Conservation (phyloP, 1,140 invertebrate genomes). For the Ephestia elutella region DNA sequence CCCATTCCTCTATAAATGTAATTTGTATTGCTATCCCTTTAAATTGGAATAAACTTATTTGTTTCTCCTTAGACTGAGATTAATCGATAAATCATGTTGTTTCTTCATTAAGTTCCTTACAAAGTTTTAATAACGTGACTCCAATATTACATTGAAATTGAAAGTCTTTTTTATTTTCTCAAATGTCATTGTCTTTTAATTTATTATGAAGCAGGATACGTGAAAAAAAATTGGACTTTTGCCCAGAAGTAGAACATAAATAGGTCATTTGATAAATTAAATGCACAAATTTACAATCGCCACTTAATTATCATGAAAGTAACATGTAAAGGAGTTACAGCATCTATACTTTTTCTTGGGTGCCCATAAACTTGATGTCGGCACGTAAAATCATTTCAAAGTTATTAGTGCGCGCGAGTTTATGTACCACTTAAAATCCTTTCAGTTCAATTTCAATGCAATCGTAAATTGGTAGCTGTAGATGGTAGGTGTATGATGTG, state of each 20-base stretch:
- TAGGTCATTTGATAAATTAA: too few relatives aligned
- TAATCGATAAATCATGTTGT: slow-evolving; percentile 36
- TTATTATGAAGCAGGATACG: too few relatives aligned
- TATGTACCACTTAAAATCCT: slow-evolving; percentile 18
- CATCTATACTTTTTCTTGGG: background rate
- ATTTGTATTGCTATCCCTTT: slow-evolving; percentile 58
- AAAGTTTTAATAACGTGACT: too few relatives aligned
- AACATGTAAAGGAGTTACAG: background rate
- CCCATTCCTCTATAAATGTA: slow-evolving; percentile 58
- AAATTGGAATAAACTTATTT: slow-evolving; percentile 57
- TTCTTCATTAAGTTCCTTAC: slow-evolving; percentile 26
- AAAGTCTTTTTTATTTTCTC: too few relatives aligned
- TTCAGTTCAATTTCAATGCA: slow-evolving; percentile 26
- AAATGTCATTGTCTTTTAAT: too few relatives aligned
- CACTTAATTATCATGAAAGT: too few relatives aligned
- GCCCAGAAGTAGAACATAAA: too few relatives aligned
- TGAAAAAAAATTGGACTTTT: too few relatives aligned
- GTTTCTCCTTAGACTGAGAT: slow-evolving; percentile 38
- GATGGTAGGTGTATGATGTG: slow-evolving; percentile 17
- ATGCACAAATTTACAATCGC: too few relatives aligned
- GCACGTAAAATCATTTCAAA: slow-evolving; percentile 13
- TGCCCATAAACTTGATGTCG: slow-evolving; percentile 14
- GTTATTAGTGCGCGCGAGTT: slow-evolving; percentile 17
- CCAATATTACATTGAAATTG: too few relatives aligned
- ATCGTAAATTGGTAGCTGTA: slow-evolving; percentile 29